phyloP scores from a whole-genome alignment of 2,113 vertebrate species.

The Halcyon senegalensis region DNA sequence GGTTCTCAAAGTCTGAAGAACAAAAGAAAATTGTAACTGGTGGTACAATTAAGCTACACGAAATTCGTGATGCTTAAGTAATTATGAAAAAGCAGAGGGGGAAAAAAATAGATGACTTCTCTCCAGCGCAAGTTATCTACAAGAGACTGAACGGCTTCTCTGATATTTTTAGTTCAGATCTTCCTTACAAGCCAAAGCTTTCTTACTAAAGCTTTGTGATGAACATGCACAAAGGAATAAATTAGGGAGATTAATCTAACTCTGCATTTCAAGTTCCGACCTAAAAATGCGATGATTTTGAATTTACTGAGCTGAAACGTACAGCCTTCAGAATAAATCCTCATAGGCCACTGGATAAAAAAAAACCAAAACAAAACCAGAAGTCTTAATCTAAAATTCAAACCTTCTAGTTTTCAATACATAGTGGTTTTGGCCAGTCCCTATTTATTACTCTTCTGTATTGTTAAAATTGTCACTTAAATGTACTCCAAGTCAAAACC shows the following conservation, averaged over 20 bases:
- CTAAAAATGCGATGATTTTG: slow-evolving; percentile 1
- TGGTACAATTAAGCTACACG: neutral
- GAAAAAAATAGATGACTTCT: neutral
- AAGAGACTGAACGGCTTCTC: neutral
- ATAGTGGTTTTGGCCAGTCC: neutral
- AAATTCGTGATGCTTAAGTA: neutral
- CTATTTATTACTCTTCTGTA: neutral
- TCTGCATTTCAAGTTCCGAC: neutral
- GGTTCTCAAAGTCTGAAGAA: neutral
- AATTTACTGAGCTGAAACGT: neutral
- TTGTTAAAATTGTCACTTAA: neutral
- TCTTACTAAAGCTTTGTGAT: neutral
- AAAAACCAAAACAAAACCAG: neutral
- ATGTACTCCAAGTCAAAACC: neutral
- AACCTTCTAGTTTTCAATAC: neutral
- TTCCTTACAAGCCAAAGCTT: neutral
- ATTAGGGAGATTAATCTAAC: neutral
- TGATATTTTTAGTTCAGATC: neutral
- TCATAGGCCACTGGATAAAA: neutral
- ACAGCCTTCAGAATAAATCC: neutral
- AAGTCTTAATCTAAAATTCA: neutral
- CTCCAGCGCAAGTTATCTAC: neutral
- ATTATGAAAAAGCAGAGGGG: neutral
- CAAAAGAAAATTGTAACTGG: neutral
- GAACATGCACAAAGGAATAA: slow-evolving; percentile 6